Base-by-base conservation (phyloP, 2,797 vertebrate genomes). In the Miichthys miiuy region DNA sequence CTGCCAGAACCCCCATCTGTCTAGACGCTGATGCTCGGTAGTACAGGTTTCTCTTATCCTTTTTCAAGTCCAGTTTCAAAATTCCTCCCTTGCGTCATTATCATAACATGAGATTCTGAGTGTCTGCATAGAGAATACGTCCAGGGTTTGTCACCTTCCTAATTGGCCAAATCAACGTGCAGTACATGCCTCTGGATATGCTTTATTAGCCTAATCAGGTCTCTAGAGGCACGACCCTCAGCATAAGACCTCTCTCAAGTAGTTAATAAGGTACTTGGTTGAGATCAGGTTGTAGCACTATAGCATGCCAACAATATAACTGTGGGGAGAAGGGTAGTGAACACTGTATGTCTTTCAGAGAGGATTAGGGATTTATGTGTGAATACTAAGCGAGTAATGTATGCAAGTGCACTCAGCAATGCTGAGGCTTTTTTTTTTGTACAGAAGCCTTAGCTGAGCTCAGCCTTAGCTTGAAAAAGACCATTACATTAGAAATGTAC, bases 121-220 rank as follows among this genome's bases (percentile, higher is more conserved):
- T 27, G 71, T 84, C 85, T 87, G 84, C 86, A 83, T 58, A 55
- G 85, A 87, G 86, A 89, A 81, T 77, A 85, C 13, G 65, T 93
- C 84, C 87, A 80, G 86, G 88, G 79, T 91, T 93, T 94, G 93
- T 93, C 93, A 92, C 91, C 82, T 87, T 72, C 88, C 88, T 94
- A 93, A 94, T 92, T 93, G 91, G 91, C 75, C 76, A 83, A 92
- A 94, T 93, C 89, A 93, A 81, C 74, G 84, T 89, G 91, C 65
- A 25, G 56, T 83, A 92, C 92, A 93, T 90, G 91, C 74, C 78
- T 79, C 75, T 80, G 81, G 91, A 93, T 92, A 84, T 90, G 90
- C 90, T 93, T 90, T 92, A 92, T 94, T 91, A 91, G 79, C 87
- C 90, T 92, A 93, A 93, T 94, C 90, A 93, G 87, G 83, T 86